phyloP scores from a whole-genome alignment of 2,888 invertebrate species.

The Drosophila borborema region DNA sequence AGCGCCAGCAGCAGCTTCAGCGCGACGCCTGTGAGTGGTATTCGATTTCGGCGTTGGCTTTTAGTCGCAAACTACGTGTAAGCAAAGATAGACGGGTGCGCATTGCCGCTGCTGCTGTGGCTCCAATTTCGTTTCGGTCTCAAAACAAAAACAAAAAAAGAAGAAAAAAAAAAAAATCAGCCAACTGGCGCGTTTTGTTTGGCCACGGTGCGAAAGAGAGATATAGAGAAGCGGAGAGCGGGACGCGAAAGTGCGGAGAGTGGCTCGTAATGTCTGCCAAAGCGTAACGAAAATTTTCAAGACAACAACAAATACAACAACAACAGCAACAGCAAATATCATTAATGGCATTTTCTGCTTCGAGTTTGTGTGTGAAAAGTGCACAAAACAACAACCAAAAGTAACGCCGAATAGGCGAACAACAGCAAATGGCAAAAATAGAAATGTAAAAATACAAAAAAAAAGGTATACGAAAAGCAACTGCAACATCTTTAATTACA shows the following conservation, averaged over 20 bases:
- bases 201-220: constrained; percentile 13
- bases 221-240: constrained; percentile 21
- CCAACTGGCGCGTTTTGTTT: constrained; percentile 31
- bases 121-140: constrained; percentile 57
- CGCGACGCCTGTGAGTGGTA: constrained; percentile 1
- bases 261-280: constrained; percentile 80
- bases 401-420: constrained; percentile 31
- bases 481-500: constrained; percentile 30
- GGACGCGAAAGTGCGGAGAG: constrained; percentile 66
- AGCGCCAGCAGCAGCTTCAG: constrained; percentile 35
- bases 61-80: constrained; percentile 73
- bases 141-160: constrained; percentile 17
- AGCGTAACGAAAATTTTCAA: constrained; percentile 75
- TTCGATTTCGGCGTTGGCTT: constrained; percentile 45
- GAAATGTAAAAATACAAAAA: constrained; percentile 48
- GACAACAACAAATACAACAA: constrained; percentile 37
- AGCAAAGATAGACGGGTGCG: constrained; percentile 71
- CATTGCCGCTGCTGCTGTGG: constrained; percentile 26
- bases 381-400: constrained; percentile 64
- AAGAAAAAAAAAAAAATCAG: constrained; percentile 9
- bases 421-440: constrained; percentile 46
- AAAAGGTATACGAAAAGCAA: constrained; percentile 67
- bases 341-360: constrained; percentile 78
- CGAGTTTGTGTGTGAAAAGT: constrained; percentile 77
- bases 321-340: constrained; percentile 52